A percentile compares a stretch with the other conserved stretches of the same genome.
These are phyloP conservation scores for Heliconius nattereri DNA, from an alignment of 1,140 invertebrate genomes.

Conservation along the genomic window DNA sequence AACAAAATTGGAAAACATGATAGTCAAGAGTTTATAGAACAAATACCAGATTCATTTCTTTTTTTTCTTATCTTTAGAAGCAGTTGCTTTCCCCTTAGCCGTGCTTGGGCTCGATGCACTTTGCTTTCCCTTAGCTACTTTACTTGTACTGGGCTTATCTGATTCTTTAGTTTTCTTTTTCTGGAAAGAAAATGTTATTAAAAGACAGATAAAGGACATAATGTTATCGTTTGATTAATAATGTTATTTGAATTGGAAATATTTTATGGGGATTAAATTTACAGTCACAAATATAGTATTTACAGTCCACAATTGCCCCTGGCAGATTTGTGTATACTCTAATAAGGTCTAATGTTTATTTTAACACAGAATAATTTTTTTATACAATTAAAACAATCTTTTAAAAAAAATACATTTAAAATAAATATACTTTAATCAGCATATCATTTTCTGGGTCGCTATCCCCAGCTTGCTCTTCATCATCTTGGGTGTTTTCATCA, in stretches of 20 bases:
- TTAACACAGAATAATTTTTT: too few species aligned
- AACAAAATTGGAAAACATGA: background rate
- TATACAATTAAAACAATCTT: too few species aligned
- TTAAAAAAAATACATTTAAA: too few species aligned
- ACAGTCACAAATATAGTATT: too few species aligned
- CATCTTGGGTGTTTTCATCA: slow-evolving; percentile 43
- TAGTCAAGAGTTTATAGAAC: background rate
- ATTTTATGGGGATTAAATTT: too few species aligned
- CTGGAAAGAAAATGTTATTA: slow-evolving; percentile 41
- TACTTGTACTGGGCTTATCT: slow-evolving; percentile 47
- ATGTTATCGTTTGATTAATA: too few species aligned
- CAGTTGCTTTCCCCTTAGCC: slow-evolving; percentile 9
- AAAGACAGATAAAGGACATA: too few species aligned
- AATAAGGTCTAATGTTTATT: too few species aligned
- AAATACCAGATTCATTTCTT: slow-evolving; percentile 6
- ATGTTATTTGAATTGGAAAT: too few species aligned
- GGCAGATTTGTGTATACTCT: too few species aligned
- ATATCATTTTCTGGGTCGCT: slow-evolving; percentile 87
- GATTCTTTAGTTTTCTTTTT: slow-evolving; percentile 61
- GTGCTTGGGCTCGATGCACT: slow-evolving; percentile 28
- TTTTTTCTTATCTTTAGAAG: slow-evolving; percentile 25
- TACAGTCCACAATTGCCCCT: too few species aligned
- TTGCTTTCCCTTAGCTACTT: slow-evolving; percentile 56
- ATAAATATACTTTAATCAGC: slow-evolving; percentile 87
- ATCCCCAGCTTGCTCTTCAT: slow-evolving; percentile 82